Percentiles rank a stretch among this genome's conserved stretches.
Evolutionary conservation across 2,113 vertebrate species (phyloP).

Genomic region (Amia ocellicauda): DNA sequence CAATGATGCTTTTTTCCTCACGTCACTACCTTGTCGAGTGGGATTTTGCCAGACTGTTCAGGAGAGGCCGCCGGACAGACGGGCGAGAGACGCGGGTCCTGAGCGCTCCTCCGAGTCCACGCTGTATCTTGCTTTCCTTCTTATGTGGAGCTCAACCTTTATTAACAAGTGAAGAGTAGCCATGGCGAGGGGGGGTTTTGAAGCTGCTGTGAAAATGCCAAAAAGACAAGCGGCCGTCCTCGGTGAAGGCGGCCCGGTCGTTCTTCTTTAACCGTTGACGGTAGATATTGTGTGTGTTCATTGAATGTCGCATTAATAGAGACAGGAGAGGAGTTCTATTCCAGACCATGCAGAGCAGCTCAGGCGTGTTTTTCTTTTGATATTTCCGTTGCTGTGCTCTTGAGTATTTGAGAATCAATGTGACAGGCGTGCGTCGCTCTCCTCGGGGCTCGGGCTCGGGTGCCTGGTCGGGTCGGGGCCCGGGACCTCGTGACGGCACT

Average conservation of each 20-base stretch:
- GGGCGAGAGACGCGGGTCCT: not conserved
- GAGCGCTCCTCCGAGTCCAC: not conserved
- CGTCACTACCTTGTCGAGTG: conserved; percentile 61
- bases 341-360: not conserved
- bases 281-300: conserved; percentile 6
- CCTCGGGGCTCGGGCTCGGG: not conserved
- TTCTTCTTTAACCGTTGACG: conserved; percentile 11
- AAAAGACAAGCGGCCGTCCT: conserved; percentile 42
- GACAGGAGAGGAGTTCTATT: too few species aligned
- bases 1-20: conserved; percentile 45
- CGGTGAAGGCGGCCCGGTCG: not conserved
- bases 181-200: conserved; percentile 63
- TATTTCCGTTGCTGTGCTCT: not conserved
- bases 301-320: conserved; percentile 11
- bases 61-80: conserved; percentile 52
- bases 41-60: conserved; percentile 43
- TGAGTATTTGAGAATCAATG: conserved; percentile 30
- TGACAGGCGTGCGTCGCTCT: conserved; percentile 50
- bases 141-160: not conserved
- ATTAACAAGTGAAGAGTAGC: conserved; percentile 37
- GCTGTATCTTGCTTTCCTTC: not conserved
- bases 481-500: conserved; percentile 18
- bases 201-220: conserved; percentile 72
- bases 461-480: conserved; percentile 11
- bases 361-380: not conserved